Evolutionary conservation across 2,113 vertebrate genomes (phyloP), one percentile per base, ranked within the genome.

Genomic region (Lathamus discolor): DNA sequence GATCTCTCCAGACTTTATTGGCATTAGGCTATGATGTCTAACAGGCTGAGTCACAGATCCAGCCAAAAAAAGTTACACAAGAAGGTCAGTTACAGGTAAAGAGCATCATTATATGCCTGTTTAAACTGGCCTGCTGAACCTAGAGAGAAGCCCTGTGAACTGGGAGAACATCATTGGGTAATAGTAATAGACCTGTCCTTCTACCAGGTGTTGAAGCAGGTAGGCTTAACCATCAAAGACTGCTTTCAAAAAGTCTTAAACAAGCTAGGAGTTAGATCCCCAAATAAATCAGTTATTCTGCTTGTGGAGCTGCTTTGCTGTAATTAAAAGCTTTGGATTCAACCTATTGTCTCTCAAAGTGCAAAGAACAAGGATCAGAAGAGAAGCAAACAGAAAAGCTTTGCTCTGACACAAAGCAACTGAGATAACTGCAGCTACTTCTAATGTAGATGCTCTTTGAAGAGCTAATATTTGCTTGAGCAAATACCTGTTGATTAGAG

Each of bases 11-110:
- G 68, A 76, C 52, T 15, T 90, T 83, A 67, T 10, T 93, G 67
- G 72, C 17, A 54, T 75, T 83, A 86, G 33, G 24, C 76, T 92
- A 10, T 73, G 29, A 33, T 88, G 46, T 55, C 76, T 59, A 77
- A 81, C 35, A 83, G 63, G 49, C 55, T 55, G 37, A 86, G 35
- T 78, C 18, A 55, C 39, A 69, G 67, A 79, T 80, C 18, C 18
- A 93, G 77, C 51, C 35, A 79, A 81, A 92, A 79, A 76, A 73
- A 23, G 14, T 83, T 89, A 44, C 46, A 31, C 68, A 69, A 73
- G 39, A 85, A 94, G 82, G 93, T 96, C 92, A 93, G 22, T 51
- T 83, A 43, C 51, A 90, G 93, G 84, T 88, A 70, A 92, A 92
- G 51, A 70, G 5, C 17, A 51, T 64, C 9, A 27, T 73, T 93